Evolutionary conservation across 1,140 invertebrate genomes (phyloP).

Genomic region (Rhopalosiphum padi): DNA sequence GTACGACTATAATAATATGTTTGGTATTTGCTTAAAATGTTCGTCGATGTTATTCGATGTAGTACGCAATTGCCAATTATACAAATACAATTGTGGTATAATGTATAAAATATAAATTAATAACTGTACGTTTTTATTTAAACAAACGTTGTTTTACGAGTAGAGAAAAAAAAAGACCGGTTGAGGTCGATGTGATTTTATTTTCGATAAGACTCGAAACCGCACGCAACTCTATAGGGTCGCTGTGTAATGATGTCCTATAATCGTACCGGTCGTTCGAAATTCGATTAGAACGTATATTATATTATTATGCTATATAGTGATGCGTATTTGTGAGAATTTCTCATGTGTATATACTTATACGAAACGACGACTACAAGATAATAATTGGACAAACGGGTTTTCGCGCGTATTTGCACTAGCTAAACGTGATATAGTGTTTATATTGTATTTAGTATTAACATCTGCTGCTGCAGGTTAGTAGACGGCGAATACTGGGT

Average conservation of each 20-base stretch:
- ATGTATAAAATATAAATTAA: background rate
- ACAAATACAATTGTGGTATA: background rate
- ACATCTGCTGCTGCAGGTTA: background rate
- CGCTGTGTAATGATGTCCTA: background rate
- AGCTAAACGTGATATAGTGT: constrained; percentile 1
- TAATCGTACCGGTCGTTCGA: background rate
- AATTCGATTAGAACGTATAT: constrained; percentile 17
- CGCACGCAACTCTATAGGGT: background rate
- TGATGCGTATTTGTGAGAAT: background rate
- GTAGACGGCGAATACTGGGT: background rate
- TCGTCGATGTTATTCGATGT: too few relatives aligned
- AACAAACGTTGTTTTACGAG: background rate
- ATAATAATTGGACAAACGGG: background rate
- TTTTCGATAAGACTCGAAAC: constrained; percentile 1
- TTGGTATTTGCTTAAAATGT: background rate
- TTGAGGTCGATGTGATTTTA: background rate
- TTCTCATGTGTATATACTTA: background rate
- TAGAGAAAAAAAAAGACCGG: background rate
- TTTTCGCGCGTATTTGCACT: background rate
- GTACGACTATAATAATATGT: background rate
- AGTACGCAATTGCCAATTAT: background rate
- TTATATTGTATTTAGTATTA: background rate
- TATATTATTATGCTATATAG: background rate
- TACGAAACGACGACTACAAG: background rate
- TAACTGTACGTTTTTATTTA: background rate